A percentile compares a stretch with the other conserved stretches of the same genome.
Conservation (phyloP, 1,140 invertebrate genomes). For the Pararge aegeria region DNA sequence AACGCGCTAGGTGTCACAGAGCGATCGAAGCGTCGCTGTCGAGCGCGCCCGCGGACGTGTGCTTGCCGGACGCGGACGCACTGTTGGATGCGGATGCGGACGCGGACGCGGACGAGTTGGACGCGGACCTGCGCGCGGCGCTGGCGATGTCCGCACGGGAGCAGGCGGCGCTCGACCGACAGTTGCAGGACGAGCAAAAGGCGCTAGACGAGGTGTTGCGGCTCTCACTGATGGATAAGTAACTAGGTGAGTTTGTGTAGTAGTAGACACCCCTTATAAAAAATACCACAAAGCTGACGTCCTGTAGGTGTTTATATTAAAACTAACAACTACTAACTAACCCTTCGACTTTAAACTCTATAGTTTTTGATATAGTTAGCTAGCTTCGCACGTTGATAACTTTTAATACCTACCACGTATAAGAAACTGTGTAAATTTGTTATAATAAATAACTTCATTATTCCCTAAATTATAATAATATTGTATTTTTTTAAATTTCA, state of each 20-base stretch:
- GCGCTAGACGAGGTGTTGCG: slow-evolving; percentile 58
- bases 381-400: too few species aligned
- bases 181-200: slow-evolving; percentile 51
- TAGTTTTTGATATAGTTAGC: too few species aligned
- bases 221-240: slow-evolving; percentile 69
- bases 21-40: slow-evolving; percentile 60
- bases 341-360: too few species aligned
- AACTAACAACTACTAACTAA: too few species aligned
- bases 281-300: too few species aligned
- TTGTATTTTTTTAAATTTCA: too few species aligned
- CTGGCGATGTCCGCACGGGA: slow-evolving; percentile 54
- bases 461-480: too few species aligned
- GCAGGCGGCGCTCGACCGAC: slow-evolving; percentile 38
- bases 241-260: slow-evolving; percentile 17
- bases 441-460: too few species aligned
- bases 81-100: slow-evolving; percentile 35
- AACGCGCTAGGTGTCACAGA: slow-evolving; percentile 45
- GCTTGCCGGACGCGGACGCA: slow-evolving; percentile 5
- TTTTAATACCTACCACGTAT: too few species aligned
- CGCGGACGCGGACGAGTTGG: slow-evolving; percentile 34
- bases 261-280: too few species aligned
- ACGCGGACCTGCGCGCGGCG: slow-evolving; percentile 50
- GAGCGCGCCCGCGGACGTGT: slow-evolving; percentile 13
- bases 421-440: too few species aligned
- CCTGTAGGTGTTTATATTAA: too few species aligned